Evolutionary conservation across 1,140 invertebrate genomes (phyloP).

Genomic region (Drosophila tsacasi): DNA sequence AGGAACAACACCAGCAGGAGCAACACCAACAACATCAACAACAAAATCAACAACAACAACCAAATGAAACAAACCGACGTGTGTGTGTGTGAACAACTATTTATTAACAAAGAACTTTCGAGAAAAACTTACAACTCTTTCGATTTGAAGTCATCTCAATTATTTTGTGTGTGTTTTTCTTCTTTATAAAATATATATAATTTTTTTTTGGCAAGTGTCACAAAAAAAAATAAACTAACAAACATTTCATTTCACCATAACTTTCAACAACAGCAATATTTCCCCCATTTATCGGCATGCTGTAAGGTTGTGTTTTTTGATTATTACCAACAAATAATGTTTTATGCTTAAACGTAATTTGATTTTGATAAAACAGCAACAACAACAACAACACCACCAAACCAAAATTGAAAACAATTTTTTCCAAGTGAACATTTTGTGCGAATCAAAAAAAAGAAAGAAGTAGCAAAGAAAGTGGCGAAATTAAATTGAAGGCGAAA

Average conservation of each 20-base stretch:
- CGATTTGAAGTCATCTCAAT: constrained; percentile 29
- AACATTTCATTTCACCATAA: constrained; percentile 3
- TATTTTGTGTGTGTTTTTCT: constrained; percentile 33
- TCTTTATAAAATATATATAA: constrained; percentile 1
- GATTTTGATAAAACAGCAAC: constrained; percentile 13
- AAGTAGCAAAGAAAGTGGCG: constrained; percentile 5
- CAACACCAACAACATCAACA: constrained; percentile 12
- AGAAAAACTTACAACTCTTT: constrained; percentile 53
- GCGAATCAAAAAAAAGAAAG: constrained; percentile 19
- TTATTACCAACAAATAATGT: constrained; percentile 16
- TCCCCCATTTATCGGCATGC: constrained; percentile 11
- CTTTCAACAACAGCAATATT: constrained; percentile 15
- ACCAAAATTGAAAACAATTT: constrained; percentile 54
- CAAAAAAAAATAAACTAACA: constrained; percentile 6
- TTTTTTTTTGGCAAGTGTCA: constrained; percentile 6
- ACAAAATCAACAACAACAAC: constrained; percentile 50
- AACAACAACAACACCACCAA: constrained; percentile 1
- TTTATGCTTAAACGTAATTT: constrained; percentile 40
- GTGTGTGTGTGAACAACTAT: constrained; percentile 18
- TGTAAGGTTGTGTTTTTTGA: constrained; percentile 58
- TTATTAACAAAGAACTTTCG: constrained; percentile 22
- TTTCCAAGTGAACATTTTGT: constrained; percentile 50
- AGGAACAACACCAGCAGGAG: constrained; percentile 31
- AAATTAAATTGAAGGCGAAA: constrained; percentile 25
- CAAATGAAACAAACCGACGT: constrained; percentile 31